These are phyloP conservation scores for Teinopalpus imperialis DNA, from an alignment of 2,888 invertebrate genomes.

Conservation along the genomic window DNA sequence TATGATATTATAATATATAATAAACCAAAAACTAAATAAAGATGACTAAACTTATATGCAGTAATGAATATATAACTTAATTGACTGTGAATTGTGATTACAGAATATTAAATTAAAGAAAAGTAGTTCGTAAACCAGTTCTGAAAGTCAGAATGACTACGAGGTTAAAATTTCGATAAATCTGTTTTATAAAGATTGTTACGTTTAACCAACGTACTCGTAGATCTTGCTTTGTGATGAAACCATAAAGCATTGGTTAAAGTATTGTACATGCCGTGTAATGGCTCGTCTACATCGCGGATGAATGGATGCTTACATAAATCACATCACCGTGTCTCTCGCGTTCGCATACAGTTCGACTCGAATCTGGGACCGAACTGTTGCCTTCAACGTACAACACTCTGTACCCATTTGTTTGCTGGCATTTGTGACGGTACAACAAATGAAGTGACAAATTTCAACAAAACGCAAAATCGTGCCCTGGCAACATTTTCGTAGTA, in stretches of 20 bases:
- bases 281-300: slow-evolving; percentile 13
- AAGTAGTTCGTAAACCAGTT: too few species aligned
- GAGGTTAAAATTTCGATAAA: slow-evolving; percentile 8
- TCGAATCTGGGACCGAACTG: slow-evolving; percentile 1
- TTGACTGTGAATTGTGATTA: too few species aligned
- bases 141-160: background rate
- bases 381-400: background rate
- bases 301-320: slow-evolving; percentile 14
- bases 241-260: slow-evolving; percentile 1
- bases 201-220: background rate
- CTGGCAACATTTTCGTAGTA: background rate
- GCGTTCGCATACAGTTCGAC: slow-evolving; percentile 3
- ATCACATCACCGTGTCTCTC: slow-evolving; percentile 13
- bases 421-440: background rate
- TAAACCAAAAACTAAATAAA: too few species aligned
- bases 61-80: too few species aligned
- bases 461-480: slow-evolving; percentile 6
- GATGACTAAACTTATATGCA: too few species aligned
- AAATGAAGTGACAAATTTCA: slow-evolving; percentile 11
- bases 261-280: slow-evolving; percentile 5
- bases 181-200: slow-evolving; percentile 2
- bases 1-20: too few species aligned
- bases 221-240: slow-evolving; percentile 6
- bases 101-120: too few species aligned
- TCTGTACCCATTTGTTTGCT: background rate